phyloP scores from a whole-genome alignment of 1,140 invertebrate genomes.

The Drosophila pandora region DNA sequence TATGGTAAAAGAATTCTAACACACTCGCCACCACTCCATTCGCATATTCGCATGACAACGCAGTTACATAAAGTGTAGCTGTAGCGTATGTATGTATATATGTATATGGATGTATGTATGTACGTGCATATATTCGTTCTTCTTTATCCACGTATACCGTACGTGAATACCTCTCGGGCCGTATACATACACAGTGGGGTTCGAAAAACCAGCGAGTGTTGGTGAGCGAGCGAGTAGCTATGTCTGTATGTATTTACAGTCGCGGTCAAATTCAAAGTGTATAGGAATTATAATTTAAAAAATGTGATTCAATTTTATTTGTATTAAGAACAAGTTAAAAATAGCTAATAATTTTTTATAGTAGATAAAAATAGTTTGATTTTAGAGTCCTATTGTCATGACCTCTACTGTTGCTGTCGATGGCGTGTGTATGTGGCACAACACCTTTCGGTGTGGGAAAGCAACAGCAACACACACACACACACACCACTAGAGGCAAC shows the following conservation, averaged over 20 bases:
- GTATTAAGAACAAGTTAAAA: background rate
- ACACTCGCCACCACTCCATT: slow-evolving; percentile 57
- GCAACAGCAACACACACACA: slow-evolving; percentile 69
- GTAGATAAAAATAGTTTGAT: background rate
- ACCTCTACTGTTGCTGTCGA: slow-evolving; percentile 34
- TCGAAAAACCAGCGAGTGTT: slow-evolving; percentile 68
- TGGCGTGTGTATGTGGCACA: slow-evolving; percentile 61
- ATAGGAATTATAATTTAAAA: background rate
- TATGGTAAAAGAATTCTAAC: slow-evolving; percentile 79
- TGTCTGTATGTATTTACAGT: slow-evolving; percentile 6
- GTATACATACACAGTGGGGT: slow-evolving; percentile 74
- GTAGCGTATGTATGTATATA: slow-evolving; percentile 62
- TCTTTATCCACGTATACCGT: slow-evolving; percentile 63
- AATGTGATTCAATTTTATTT: too few relatives aligned
- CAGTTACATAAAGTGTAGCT: slow-evolving; percentile 74
- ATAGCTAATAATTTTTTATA: background rate
- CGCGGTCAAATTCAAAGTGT: background rate
- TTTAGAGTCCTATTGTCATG: background rate
- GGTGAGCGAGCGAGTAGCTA: slow-evolving; percentile 62
- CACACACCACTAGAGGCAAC: slow-evolving; percentile 27
- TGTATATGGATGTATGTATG: slow-evolving; percentile 70
- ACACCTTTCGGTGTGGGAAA: slow-evolving; percentile 77
- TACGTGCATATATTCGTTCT: slow-evolving; percentile 56
- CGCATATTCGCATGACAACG: slow-evolving; percentile 74
- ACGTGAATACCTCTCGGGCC: slow-evolving; percentile 40